Evolutionary conservation across 2,888 invertebrate species (phyloP).

Genomic region (Dermolepida albohirtum): DNA sequence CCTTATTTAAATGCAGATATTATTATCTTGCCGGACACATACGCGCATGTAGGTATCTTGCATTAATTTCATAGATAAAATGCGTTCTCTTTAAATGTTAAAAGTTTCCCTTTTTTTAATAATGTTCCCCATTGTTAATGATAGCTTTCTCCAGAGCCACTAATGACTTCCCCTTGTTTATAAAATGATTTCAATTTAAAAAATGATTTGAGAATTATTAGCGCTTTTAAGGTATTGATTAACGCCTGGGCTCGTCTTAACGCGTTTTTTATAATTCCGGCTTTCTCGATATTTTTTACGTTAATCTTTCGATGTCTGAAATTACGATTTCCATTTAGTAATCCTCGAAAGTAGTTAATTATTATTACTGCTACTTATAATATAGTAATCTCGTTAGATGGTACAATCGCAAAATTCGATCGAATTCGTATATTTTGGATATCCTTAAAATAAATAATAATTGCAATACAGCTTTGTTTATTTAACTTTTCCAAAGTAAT

Average conservation of each 20-base stretch:
- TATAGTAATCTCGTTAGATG: no score
- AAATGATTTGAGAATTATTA: slow-evolving; percentile 31
- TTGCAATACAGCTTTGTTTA: no score
- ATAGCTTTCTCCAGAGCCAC: slow-evolving; percentile 3
- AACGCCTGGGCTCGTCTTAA: slow-evolving; percentile 10
- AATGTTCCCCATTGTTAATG: slow-evolving; percentile 8
- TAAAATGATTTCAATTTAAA: slow-evolving; percentile 31
- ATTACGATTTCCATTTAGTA: slow-evolving; percentile 12
- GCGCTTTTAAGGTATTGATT: slow-evolving; percentile 31
- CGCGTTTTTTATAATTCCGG: slow-evolving; percentile 26
- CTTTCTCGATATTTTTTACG: slow-evolving; percentile 13
- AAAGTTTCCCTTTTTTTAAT: slow-evolving; percentile 3
- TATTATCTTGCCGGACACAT: no score
- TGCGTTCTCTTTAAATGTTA: neutral
- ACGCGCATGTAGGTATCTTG: no score
- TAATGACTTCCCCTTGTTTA: slow-evolving; percentile 34
- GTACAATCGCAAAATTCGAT: no score
- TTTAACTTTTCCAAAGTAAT: no score
- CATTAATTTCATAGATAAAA: no score
- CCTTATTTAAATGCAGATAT: slow-evolving; percentile 26
- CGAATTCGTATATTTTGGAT: no score
- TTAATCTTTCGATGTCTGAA: slow-evolving; percentile 17
- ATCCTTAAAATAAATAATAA: no score
- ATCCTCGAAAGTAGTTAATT: neutral
- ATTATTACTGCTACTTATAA: no score